A percentile compares a stretch with the other conserved stretches of the same genome.
These are phyloP conservation scores for Zaprionus inermis DNA, from an alignment of 1,140 invertebrate genomes.

Conservation along the genomic window DNA sequence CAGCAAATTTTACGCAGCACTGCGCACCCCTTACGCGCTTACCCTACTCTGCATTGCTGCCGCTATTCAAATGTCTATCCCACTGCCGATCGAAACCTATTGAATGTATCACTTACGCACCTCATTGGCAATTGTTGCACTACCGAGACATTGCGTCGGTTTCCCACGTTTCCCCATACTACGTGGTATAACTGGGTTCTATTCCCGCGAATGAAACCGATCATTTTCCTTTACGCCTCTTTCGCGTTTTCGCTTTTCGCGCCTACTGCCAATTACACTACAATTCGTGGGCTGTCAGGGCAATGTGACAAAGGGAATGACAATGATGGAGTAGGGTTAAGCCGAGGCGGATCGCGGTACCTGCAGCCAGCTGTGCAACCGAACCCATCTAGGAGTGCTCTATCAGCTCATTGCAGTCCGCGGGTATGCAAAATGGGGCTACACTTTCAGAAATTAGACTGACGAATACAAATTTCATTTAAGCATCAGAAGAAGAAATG, in stretches of 20 bases:
- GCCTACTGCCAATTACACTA: slow-evolving; percentile 51
- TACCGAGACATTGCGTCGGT: slow-evolving; percentile 7
- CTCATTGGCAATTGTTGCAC: slow-evolving; percentile 35
- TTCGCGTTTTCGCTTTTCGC: slow-evolving; percentile 45
- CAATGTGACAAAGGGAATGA: slow-evolving; percentile 38
- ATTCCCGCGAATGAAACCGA: slow-evolving; percentile 29
- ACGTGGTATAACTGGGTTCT: slow-evolving; percentile 33
- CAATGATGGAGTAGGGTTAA: slow-evolving; percentile 45
- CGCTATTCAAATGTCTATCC: neutral
- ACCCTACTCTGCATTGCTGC: neutral
- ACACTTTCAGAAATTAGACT: slow-evolving; percentile 13
- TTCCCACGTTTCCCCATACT: slow-evolving; percentile 43
- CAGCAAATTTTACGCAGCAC: slow-evolving; percentile 48
- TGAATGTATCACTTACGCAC: slow-evolving; percentile 39
- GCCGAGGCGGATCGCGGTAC: slow-evolving; percentile 10
- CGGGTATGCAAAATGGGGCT: slow-evolving; percentile 31
- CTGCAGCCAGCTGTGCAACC: neutral
- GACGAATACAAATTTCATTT: neutral
- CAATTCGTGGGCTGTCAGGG: slow-evolving; percentile 34
- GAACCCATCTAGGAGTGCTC: slow-evolving; percentile 13
- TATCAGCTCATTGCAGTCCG: slow-evolving; percentile 27
- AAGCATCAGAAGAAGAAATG: too few relatives aligned
- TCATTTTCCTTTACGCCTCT: slow-evolving; percentile 53
- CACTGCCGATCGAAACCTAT: neutral
- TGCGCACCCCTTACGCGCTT: slow-evolving; percentile 34